A percentile compares a stretch with the other conserved stretches of the same genome.
Conservation (phyloP, 2,888 invertebrate genomes). For the Dynastes maya region DNA sequence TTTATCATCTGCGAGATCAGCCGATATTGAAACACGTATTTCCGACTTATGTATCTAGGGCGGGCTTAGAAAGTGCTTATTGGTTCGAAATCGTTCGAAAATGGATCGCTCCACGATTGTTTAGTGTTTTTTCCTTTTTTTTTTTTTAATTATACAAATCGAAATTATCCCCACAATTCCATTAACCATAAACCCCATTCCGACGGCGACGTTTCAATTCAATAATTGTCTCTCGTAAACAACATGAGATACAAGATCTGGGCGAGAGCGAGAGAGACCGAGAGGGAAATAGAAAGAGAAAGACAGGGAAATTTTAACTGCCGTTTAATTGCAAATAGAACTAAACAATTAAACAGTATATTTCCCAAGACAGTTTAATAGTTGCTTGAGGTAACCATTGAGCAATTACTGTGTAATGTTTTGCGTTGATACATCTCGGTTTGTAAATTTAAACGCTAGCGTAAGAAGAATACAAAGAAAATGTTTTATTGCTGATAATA, state of each 20-base stretch:
- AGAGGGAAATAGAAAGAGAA: too few relatives aligned
- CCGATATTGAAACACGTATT: neutral
- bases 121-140: too few relatives aligned
- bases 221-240: neutral
- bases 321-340: constrained; percentile 14
- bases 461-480: too few relatives aligned
- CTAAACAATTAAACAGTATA: constrained; percentile 34
- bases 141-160: neutral
- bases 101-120: neutral
- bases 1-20: constrained; percentile 20
- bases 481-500: too few relatives aligned
- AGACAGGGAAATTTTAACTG: neutral
- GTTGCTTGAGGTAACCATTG: constrained; percentile 23
- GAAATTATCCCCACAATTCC: neutral
- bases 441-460: too few relatives aligned
- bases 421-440: neutral
- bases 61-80: constrained; percentile 11
- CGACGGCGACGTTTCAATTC: neutral
- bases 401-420: constrained; percentile 13
- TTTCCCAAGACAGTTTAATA: constrained; percentile 29
- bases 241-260: neutral
- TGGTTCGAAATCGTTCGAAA: neutral
- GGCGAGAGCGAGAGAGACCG: too few relatives aligned
- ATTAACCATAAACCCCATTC: constrained; percentile 2
- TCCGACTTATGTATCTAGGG: constrained; percentile 17